phyloP scores from a whole-genome alignment of 2,113 vertebrate genomes.

The Cepphus grylle region DNA sequence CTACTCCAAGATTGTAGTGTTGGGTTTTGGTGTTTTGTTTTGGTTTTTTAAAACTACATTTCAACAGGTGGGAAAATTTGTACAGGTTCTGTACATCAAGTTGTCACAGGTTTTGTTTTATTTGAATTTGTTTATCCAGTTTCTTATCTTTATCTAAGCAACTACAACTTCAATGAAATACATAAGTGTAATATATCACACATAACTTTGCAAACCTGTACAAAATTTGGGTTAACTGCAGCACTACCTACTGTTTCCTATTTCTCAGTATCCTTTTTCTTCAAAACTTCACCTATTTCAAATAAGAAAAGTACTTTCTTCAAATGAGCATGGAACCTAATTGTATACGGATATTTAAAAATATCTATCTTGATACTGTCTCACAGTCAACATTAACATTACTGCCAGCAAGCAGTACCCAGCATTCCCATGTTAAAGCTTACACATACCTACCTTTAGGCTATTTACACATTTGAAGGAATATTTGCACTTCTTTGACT shows the following conservation, averaged over 20 bases:
- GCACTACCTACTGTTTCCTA: neutral
- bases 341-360: neutral
- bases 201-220: neutral
- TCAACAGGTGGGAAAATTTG: neutral
- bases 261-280: neutral
- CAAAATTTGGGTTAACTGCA: neutral
- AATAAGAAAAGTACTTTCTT: neutral
- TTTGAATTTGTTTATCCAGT: neutral
- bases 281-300: neutral
- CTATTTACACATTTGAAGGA: conserved; percentile 99
- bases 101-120: neutral
- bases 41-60: neutral
- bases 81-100: neutral
- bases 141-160: neutral
- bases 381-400: neutral
- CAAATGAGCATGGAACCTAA: neutral
- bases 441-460: conserved; percentile 80
- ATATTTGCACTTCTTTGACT: conserved; percentile 99
- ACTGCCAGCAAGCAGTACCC: neutral
- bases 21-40: neutral
- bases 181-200: neutral
- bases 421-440: neutral
- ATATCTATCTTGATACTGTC: neutral
- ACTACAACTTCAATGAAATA: neutral
- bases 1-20: neutral